Evolutionary conservation across 1,140 invertebrate species (phyloP).

Genomic region (Drosophila athabasca): DNA sequence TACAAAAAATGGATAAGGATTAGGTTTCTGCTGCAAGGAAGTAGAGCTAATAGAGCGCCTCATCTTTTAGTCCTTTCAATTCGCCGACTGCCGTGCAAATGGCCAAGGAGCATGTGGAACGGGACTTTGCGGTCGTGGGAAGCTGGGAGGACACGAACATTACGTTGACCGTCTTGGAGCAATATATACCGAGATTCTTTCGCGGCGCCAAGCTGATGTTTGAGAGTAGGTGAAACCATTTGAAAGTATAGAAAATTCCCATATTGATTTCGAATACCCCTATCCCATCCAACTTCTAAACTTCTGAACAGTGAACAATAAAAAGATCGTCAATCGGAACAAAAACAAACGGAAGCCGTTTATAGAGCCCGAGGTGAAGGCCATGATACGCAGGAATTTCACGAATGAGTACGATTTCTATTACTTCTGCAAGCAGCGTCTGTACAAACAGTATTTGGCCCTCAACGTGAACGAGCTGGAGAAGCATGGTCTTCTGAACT

Average conservation of each 20-base stretch:
- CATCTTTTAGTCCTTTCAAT: conserved; percentile 90
- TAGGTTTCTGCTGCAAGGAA: too few species aligned
- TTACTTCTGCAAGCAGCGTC: conserved; percentile 93
- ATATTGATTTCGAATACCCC: not conserved
- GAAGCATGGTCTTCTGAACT: conserved; percentile 54
- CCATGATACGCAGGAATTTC: conserved; percentile 92
- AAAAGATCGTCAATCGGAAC: conserved; percentile 77
- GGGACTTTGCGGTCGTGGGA: conserved; percentile 93
- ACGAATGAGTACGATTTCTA: conserved; percentile 96
- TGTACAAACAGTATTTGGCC: conserved; percentile 91
- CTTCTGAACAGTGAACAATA: conserved; percentile 56
- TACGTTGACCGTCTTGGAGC: conserved; percentile 92
- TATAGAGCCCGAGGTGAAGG: conserved; percentile 92
- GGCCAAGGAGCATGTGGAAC: conserved; percentile 92
- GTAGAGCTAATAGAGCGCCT: not conserved
- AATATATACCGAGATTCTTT: conserved; percentile 93
- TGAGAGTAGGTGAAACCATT: conserved; percentile 63
- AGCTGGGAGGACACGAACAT: conserved; percentile 93
- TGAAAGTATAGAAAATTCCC: too few species aligned
- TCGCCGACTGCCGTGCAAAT: conserved; percentile 91
- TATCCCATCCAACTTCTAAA: too few species aligned
- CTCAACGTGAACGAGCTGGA: conserved; percentile 84
- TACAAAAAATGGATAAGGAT: conserved; percentile 46
- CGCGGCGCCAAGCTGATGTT: conserved; percentile 86
- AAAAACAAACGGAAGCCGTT: conserved; percentile 82